These are phyloP conservation scores for Oncorhynchus clarkii DNA, from an alignment of 2,113 vertebrate genomes.

Conservation along the genomic window DNA sequence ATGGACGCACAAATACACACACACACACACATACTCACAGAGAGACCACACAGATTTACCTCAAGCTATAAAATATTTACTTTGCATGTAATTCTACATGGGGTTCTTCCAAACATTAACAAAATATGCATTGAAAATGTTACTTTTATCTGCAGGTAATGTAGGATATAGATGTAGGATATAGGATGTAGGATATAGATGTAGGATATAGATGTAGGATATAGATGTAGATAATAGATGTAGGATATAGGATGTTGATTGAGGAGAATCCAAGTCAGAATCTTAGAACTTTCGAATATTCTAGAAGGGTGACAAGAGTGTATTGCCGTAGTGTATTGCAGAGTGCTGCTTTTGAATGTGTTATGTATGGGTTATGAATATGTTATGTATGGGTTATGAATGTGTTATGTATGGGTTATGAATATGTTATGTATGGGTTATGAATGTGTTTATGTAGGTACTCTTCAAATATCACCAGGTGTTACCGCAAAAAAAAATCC, in stretches of 20 bases:
- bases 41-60: not conserved
- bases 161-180: not conserved
- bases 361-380: too few species aligned
- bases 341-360: not conserved
- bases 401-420: too few species aligned
- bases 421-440: too few species aligned
- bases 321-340: not conserved
- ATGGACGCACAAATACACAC: not conserved
- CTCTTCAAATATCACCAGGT: not conserved
- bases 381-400: too few species aligned
- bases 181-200: not conserved
- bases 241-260: not conserved
- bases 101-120: too few species aligned
- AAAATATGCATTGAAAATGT: not conserved
- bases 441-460: too few species aligned
- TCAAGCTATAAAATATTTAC: not conserved
- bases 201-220: not conserved
- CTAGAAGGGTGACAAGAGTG: not conserved
- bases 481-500: conserved; percentile 4
- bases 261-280: not conserved
- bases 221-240: too few species aligned
- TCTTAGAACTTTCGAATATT: conserved; percentile 27
- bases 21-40: not conserved
- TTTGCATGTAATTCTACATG: too few species aligned
- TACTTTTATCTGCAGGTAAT: not conserved